phyloP scores from a whole-genome alignment of 2,113 vertebrate species.

The Orientallactaga bullata region DNA sequence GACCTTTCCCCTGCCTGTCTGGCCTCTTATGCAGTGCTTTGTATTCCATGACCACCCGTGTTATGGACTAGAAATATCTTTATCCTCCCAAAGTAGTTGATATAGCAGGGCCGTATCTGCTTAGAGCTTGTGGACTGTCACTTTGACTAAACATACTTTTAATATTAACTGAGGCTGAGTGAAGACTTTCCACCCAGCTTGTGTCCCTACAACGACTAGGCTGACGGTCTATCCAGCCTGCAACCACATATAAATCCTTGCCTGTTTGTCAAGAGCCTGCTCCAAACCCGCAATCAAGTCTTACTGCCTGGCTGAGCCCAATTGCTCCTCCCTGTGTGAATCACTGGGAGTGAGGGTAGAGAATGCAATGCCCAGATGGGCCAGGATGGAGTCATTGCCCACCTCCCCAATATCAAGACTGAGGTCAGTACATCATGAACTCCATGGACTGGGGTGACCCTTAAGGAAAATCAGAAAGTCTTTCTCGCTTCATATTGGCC shows the following conservation, averaged over 20 bases:
- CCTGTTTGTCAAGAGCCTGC: not conserved
- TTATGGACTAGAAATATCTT: not conserved
- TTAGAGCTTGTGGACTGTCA: not conserved
- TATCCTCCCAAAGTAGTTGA: not conserved
- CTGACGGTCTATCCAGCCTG: not conserved
- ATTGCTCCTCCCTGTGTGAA: not conserved
- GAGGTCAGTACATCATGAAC: not conserved
- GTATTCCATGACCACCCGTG: not conserved
- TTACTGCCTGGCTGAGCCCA: not conserved
- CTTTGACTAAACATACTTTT: not conserved
- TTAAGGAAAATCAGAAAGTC: not conserved
- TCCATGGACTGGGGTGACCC: not conserved
- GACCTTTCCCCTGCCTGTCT: not conserved
- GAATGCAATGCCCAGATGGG: not conserved
- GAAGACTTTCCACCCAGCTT: constrained; percentile 14
- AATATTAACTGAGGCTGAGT: not conserved
- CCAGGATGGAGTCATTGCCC: not conserved
- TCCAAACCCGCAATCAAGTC: not conserved
- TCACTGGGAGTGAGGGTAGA: not conserved
- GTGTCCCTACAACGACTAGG: not conserved
- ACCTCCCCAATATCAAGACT: not conserved
- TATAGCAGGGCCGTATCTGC: not conserved
- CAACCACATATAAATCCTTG: not conserved
- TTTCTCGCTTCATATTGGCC: not conserved
- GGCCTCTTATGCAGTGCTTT: not conserved